phyloP scores from a whole-genome alignment of 2,888 invertebrate species.

The Octonoba sinensis region DNA sequence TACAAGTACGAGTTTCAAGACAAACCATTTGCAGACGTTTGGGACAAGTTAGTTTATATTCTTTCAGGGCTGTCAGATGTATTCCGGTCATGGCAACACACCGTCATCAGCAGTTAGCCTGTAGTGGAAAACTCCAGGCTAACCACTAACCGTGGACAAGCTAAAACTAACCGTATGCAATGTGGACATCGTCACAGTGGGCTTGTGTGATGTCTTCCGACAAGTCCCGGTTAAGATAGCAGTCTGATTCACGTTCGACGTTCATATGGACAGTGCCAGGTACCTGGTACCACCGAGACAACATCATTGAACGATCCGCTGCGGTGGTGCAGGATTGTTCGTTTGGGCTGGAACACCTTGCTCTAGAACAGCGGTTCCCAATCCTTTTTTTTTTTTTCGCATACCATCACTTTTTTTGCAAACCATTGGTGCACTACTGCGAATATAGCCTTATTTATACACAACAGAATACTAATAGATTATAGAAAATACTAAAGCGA shows the following conservation, averaged over 20 bases:
- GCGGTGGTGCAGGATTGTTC: slow-evolving; percentile 16
- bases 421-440: too few species aligned
- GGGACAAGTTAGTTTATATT: slow-evolving; percentile 5
- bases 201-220: slow-evolving; percentile 22
- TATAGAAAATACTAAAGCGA: too few species aligned
- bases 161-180: too few species aligned
- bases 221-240: slow-evolving; percentile 12
- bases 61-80: slow-evolving; percentile 18
- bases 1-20: slow-evolving; percentile 7
- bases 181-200: slow-evolving; percentile 12
- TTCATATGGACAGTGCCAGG: slow-evolving; percentile 18
- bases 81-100: slow-evolving; percentile 10
- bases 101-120: slow-evolving; percentile 8
- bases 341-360: slow-evolving; percentile 12
- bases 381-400: too few species aligned
- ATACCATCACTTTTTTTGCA: too few species aligned
- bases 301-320: slow-evolving; percentile 7
- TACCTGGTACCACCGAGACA: slow-evolving; percentile 18
- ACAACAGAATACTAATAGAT: too few species aligned
- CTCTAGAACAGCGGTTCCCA: too few species aligned
- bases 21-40: slow-evolving; percentile 7
- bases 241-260: slow-evolving; percentile 9
- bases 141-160: neutral
- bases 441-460: too few species aligned
- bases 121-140: slow-evolving; percentile 16